Evolutionary conservation across 2,888 invertebrate genomes (phyloP).

Genomic region (Drosophila sordidapex): DNA sequence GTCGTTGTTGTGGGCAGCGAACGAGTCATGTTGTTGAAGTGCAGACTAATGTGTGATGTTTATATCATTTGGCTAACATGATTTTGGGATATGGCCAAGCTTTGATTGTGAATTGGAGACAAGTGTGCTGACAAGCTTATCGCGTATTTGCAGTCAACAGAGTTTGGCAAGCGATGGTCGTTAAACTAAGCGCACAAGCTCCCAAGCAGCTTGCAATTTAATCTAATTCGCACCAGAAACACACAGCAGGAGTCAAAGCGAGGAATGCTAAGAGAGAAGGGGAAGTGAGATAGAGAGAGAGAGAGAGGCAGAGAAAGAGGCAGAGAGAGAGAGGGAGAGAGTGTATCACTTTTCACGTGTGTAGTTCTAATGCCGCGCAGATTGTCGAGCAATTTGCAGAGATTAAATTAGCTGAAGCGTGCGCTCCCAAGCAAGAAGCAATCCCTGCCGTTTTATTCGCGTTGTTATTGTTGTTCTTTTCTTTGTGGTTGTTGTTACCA

Average conservation of each 20-base stretch:
- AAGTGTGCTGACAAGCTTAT: conserved; percentile 57
- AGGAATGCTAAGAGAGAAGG: not conserved
- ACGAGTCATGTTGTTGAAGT: conserved; percentile 1
- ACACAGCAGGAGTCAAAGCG: conserved; percentile 11
- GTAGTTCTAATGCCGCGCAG: conserved; percentile 81
- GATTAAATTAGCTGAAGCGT: conserved; percentile 84
- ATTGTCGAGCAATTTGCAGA: conserved; percentile 85
- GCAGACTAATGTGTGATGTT: conserved; percentile 22
- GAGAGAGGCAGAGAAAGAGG: not conserved
- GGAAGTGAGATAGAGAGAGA: not conserved
- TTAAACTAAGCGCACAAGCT: conserved; percentile 50
- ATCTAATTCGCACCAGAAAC: conserved; percentile 69
- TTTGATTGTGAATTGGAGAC: conserved; percentile 5
- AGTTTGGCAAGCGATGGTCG: conserved; percentile 45
- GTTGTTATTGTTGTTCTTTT: conserved; percentile 23
- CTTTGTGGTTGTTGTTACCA: conserved; percentile 27
- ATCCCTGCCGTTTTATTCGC: conserved; percentile 28
- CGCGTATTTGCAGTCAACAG: conserved; percentile 60
- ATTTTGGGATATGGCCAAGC: conserved; percentile 9
- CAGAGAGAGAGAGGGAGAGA: not conserved
- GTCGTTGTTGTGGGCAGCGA: conserved; percentile 20
- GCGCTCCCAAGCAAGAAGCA: conserved; percentile 55
- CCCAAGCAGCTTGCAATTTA: conserved; percentile 50
- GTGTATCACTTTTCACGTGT: conserved; percentile 70
- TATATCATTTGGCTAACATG: conserved; percentile 38